Evolutionary conservation across 2,113 vertebrate species (phyloP), one percentile per base, ranked within the genome.

Genomic region (Triplophysa dalaica): DNA sequence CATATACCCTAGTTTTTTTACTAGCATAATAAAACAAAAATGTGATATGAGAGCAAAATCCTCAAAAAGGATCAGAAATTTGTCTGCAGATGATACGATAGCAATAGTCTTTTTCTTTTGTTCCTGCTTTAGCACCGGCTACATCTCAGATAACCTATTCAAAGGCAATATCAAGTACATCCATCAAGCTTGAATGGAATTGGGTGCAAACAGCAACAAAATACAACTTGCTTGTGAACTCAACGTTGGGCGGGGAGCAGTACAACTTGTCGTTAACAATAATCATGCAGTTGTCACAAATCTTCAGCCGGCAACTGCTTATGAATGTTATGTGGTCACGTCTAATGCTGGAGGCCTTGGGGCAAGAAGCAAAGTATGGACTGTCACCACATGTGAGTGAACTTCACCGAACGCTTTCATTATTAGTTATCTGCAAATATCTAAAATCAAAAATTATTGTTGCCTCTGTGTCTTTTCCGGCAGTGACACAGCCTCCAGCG

Each of bases 341-440:
- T 83, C 65, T 0, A 94, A 94, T 82, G 3, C 61, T 0, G 93
- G 87, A 2, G 93, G 93, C 3, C 0, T 33, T 16, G 92, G 93
- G 26, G 26, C 9, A 19, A 38, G 0, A 3, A 93, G 93, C 84
- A 90, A 80, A 86, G 85, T 91, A 22, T 84, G 81, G 72, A 91
- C 89, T 14, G 43, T 92, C 66, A 87, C 87, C 0, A 94, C 93
- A 24, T 77, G 93, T 94, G 78, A 91, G 93, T 92, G 19, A 52
- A 69, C 21, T 9, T 24, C 12, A 33, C 11, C 8, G 16, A 1
- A 1, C 2, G 17, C 8, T 26, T 29, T 80, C 5, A 4, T n/a
- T 56, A 2, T n/a, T 13, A 52, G 4, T 8, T 56, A 17, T 16
- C 4, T 63, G 17, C 22, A 56, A 43, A n/a, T 8, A 60, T 22